Evolutionary conservation across 2,797 vertebrate species (phyloP).

Genomic region (Falco peregrinus): DNA sequence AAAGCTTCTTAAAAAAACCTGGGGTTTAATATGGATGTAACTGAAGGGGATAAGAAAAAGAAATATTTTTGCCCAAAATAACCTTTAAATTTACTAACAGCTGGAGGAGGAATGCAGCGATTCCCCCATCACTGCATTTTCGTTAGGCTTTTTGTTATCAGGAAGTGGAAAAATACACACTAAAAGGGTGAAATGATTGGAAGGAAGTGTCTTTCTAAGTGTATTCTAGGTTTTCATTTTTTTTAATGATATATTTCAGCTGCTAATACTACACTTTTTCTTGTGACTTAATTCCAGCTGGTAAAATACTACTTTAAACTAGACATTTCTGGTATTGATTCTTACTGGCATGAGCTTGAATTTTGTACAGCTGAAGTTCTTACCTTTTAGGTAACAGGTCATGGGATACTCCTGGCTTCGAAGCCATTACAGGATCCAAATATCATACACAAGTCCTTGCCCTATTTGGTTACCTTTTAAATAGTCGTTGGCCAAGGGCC

Average conservation of each 20-base stretch:
- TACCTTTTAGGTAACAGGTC: not conserved
- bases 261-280: not conserved
- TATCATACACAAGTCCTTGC: not conserved
- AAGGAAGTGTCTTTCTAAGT: not conserved
- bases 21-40: not conserved
- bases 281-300: not conserved
- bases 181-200: not conserved
- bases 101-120: not conserved
- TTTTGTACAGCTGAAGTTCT: not conserved
- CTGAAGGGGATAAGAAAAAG: not conserved
- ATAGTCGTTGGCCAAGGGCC: not conserved
- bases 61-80: not conserved
- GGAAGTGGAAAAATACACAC: not conserved
- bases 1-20: not conserved
- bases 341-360: not conserved
- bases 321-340: not conserved
- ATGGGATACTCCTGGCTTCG: not conserved
- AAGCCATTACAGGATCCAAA: not conserved
- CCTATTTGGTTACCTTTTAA: not conserved
- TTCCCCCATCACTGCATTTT: not conserved
- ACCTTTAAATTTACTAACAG: not conserved
- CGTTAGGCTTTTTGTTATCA: not conserved
- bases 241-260: not conserved
- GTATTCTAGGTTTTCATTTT: not conserved
- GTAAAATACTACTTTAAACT: not conserved